Conservation (phyloP, 2,113 vertebrate species). For the Malurus elegans region DNA sequence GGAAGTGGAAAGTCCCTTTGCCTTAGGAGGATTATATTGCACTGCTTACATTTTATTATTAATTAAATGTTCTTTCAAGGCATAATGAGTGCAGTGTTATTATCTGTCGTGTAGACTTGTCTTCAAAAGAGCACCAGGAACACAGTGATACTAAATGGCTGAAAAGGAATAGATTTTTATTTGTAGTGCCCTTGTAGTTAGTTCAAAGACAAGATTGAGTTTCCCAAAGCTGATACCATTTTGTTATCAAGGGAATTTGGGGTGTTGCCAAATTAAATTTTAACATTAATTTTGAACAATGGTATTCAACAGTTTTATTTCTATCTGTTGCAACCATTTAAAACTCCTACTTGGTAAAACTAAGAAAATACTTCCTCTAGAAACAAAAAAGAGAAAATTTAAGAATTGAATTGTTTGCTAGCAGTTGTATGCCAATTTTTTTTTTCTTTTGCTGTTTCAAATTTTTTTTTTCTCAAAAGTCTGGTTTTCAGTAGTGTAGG, state of each 20-base stretch:
- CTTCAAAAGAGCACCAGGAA: not conserved
- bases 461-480: not conserved
- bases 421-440: accelerated
- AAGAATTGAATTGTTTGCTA: not conserved
- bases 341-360: not conserved
- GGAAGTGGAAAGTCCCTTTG: not conserved
- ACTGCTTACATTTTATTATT: not conserved
- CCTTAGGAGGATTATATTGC: not conserved
- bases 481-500: not conserved
- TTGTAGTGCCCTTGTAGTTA: not conserved
- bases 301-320: not conserved
- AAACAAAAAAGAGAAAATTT: not conserved
- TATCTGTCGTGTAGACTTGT: not conserved
- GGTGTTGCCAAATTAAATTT: not conserved
- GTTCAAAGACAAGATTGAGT: not conserved
- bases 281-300: not conserved
- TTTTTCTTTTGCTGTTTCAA: not conserved
- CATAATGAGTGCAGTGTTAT: not conserved
- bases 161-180: not conserved
- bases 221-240: not conserved
- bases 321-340: not conserved
- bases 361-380: not conserved
- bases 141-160: not conserved
- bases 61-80: not conserved
- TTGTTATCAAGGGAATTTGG: not conserved